phyloP scores from a whole-genome alignment of 2,113 vertebrate species.

The Tretioscincus oriximinensis region DNA sequence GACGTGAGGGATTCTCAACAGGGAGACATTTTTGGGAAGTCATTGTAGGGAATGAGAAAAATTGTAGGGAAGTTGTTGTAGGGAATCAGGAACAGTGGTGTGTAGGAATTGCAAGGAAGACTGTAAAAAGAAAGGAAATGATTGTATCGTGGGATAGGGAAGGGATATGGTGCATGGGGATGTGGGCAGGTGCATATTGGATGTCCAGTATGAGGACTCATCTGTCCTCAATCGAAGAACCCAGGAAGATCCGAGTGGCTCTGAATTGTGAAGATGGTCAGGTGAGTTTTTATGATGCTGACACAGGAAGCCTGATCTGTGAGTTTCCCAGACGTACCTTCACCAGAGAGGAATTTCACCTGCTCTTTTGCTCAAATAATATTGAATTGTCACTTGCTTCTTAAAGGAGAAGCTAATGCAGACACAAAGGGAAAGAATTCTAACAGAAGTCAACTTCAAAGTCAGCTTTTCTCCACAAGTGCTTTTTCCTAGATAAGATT shows the following conservation, averaged over 20 bases:
- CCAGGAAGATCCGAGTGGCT: not conserved
- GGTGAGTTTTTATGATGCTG: not conserved
- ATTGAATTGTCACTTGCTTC: not conserved
- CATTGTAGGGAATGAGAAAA: not conserved
- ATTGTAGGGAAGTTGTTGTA: not conserved
- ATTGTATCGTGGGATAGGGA: not conserved
- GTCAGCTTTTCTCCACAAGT: too few species aligned
- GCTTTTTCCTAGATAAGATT: too few species aligned
- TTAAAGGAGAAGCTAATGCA: not conserved
- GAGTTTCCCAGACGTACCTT: not conserved
- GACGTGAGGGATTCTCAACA: not conserved
- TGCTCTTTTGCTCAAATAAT: not conserved
- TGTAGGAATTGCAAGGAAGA: not conserved
- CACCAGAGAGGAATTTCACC: not conserved
- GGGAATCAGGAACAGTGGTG: not conserved
- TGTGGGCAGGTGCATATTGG: not conserved
- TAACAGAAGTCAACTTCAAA: too few species aligned
- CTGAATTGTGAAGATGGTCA: not conserved
- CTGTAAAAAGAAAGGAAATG: not conserved
- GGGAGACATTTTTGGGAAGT: not conserved
- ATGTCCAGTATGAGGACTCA: too few species aligned
- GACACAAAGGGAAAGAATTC: too few species aligned
- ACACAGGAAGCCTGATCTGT: not conserved
- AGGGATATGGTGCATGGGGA: not conserved
- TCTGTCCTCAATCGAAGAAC: not conserved